Conservation (phyloP, 2,113 vertebrate genomes). For the Agapornis roseicollis region DNA sequence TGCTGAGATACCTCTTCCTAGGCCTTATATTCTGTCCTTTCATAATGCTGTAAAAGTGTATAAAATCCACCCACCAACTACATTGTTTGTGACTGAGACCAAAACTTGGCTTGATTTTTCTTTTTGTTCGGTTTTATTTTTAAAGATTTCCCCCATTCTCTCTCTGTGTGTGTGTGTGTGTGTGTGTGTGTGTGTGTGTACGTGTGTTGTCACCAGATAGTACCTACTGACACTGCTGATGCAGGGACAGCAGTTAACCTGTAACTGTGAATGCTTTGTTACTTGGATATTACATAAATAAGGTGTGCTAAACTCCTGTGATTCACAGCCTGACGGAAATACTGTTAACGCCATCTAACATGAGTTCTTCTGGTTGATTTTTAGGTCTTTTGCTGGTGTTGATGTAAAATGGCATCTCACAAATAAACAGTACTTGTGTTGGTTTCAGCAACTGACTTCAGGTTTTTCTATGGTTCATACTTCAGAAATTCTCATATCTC, state of each 20-base stretch:
- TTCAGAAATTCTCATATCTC: neutral
- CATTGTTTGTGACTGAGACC: constrained; percentile 67
- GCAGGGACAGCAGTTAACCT: constrained; percentile 53
- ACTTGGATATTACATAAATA: constrained; percentile 46
- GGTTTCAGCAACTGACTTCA: constrained; percentile 68
- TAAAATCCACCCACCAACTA: constrained; percentile 47
- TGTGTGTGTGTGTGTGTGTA: neutral
- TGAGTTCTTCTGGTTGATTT: constrained; percentile 55
- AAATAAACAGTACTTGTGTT: constrained; percentile 80
- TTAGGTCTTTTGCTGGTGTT: constrained; percentile 69
- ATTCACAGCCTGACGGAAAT: constrained; percentile 42
- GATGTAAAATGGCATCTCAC: constrained; percentile 71
- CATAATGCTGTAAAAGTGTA: constrained; percentile 57
- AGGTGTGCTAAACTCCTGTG: constrained; percentile 61
- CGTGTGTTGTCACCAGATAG: neutral
- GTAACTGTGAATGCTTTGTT: constrained; percentile 70
- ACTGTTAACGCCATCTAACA: constrained; percentile 49
- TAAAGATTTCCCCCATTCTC: rapidly evolving
- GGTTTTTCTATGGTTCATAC: constrained; percentile 32
- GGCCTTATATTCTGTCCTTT: constrained; percentile 74
- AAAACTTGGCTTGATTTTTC: constrained; percentile 44
- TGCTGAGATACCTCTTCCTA: constrained; percentile 74
- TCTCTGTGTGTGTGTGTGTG: neutral
- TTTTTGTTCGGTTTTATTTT: neutral
- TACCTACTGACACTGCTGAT: constrained; percentile 45